These are phyloP conservation scores for Bombus impatiens DNA, from an alignment of 1,140 invertebrate genomes.

Conservation along the genomic window DNA sequence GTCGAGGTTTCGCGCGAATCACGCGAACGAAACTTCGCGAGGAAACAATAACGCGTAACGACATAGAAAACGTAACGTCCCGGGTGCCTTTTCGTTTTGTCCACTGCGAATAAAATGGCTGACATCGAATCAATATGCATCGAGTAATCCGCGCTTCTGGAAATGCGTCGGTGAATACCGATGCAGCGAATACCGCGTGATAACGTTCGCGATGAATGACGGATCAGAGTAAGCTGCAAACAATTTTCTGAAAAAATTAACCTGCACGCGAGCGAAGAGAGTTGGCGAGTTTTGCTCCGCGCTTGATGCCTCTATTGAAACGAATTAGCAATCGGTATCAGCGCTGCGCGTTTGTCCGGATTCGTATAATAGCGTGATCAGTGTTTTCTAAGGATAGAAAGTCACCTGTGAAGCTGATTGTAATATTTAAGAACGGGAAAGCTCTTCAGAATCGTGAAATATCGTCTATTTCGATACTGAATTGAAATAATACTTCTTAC, in stretches of 20 bases:
- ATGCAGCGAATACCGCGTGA: neutral
- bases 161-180: neutral
- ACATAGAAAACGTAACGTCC: neutral
- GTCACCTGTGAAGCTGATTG: no score
- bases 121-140: constrained; percentile 5
- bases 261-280: neutral
- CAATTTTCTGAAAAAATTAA: constrained; percentile 15
- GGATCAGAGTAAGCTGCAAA: neutral
- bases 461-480: no score
- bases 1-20: neutral
- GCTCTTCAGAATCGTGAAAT: no score
- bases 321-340: neutral
- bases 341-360: no score
- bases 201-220: neutral
- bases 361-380: no score
- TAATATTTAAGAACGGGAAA: no score
- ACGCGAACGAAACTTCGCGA: neutral
- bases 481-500: no score
- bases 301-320: neutral
- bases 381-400: no score
- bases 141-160: constrained; percentile 1
- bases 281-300: neutral
- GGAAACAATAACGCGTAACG: neutral
- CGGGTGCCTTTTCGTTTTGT: neutral
- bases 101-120: neutral